These are phyloP conservation scores for Leptothorax acervorum DNA, from an alignment of 2,888 invertebrate species.

Conservation along the genomic window DNA sequence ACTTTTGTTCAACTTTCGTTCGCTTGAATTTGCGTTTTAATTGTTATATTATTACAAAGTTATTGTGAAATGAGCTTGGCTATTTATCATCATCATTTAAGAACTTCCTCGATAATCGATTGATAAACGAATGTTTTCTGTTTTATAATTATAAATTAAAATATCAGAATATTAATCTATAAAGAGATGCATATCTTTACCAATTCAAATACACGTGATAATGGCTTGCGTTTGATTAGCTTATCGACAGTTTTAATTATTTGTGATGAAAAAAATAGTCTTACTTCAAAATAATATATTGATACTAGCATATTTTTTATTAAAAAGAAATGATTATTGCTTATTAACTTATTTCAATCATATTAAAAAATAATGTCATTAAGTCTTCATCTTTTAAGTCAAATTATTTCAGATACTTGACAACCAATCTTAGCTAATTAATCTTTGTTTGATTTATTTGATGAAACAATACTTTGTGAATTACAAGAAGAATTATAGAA, in stretches of 20 bases:
- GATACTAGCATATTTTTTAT: not conserved
- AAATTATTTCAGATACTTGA: not conserved
- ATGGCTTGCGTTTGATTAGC: constrained; percentile 10
- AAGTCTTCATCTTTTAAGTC: not conserved
- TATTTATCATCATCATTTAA: not conserved
- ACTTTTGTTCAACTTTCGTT: not conserved
- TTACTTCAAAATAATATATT: not conserved
- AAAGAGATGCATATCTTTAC: constrained; percentile 20
- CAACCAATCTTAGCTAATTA: not conserved
- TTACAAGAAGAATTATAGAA: not conserved
- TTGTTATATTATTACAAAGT: not conserved
- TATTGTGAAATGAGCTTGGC: not conserved
- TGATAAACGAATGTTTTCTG: not conserved
- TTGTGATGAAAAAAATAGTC: not conserved
- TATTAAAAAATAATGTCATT: not conserved
- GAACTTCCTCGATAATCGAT: not conserved
- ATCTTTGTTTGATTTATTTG: not conserved
- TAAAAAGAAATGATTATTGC: not conserved
- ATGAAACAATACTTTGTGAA: not conserved
- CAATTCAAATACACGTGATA: not conserved
- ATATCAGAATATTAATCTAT: constrained; percentile 20
- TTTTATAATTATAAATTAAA: not conserved
- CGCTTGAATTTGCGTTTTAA: not conserved
- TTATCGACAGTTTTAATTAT: constrained; percentile 35
- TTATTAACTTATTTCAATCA: not conserved